These are phyloP conservation scores for Callocephalon fimbriatum DNA, from an alignment of 2,113 vertebrate genomes.

Conservation along the genomic window DNA sequence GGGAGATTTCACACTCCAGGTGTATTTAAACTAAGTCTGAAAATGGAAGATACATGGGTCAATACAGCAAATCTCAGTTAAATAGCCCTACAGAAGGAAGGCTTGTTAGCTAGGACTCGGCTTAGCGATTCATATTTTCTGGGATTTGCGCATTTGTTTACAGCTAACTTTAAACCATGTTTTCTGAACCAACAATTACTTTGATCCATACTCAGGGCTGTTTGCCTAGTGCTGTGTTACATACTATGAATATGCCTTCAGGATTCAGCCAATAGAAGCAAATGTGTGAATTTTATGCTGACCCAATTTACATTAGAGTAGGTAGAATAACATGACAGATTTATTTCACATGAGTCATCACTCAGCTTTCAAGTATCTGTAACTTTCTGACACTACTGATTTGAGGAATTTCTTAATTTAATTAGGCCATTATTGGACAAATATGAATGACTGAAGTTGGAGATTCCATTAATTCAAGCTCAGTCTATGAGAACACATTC, in stretches of 20 bases:
- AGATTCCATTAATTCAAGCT: background rate
- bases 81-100: background rate
- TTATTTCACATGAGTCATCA: background rate
- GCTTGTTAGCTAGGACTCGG: accelerated
- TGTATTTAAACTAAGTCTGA: background rate
- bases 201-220: background rate
- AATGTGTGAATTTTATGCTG: background rate
- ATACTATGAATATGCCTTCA: background rate
- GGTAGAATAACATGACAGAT: background rate
- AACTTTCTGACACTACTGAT: background rate
- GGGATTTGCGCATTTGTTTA: background rate
- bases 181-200: background rate
- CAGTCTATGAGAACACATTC: background rate
- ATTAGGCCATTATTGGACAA: background rate
- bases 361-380: background rate
- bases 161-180: background rate
- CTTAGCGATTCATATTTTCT: background rate
- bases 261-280: background rate
- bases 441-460: background rate
- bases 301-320: background rate
- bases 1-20: background rate
- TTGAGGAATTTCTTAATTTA: conserved; percentile 11
- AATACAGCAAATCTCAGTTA: background rate
- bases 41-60: background rate
- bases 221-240: background rate